phyloP scores from a whole-genome alignment of 2,113 vertebrate genomes.

The Pseudolaguvia tuberculata region DNA sequence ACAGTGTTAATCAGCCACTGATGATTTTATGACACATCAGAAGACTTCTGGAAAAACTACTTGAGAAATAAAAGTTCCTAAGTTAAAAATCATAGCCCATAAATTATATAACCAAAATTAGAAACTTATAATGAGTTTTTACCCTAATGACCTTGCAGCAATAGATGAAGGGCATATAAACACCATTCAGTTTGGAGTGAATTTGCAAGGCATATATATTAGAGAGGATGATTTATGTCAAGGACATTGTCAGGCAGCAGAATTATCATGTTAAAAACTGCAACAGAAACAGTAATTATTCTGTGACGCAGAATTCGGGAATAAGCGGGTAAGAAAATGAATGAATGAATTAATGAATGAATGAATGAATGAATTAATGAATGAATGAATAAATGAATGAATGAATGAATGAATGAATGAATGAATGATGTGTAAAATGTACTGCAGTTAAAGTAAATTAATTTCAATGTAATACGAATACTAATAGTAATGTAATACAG shows the following conservation, averaged over 20 bases:
- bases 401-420: no score
- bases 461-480: neutral
- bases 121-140: neutral
- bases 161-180: neutral
- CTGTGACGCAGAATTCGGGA: no score
- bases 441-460: neutral
- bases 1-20: neutral
- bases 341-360: no score
- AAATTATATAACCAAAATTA: neutral
- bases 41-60: neutral
- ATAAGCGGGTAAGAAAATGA: no score
- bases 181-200: neutral
- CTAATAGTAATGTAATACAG: neutral
- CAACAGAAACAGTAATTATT: no score
- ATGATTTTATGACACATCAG: neutral
- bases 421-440: neutral
- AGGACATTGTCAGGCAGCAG: neutral
- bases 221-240: slow-evolving; percentile 2
- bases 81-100: neutral
- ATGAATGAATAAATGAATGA: no score
- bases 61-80: neutral
- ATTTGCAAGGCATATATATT: neutral
- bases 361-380: neutral
- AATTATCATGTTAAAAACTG: neutral
- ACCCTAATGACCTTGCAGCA: neutral